Percentiles rank a stretch among this genome's conserved stretches.
These are phyloP conservation scores for Planococcus citri DNA, from an alignment of 1,140 invertebrate species.

Conservation along the genomic window DNA sequence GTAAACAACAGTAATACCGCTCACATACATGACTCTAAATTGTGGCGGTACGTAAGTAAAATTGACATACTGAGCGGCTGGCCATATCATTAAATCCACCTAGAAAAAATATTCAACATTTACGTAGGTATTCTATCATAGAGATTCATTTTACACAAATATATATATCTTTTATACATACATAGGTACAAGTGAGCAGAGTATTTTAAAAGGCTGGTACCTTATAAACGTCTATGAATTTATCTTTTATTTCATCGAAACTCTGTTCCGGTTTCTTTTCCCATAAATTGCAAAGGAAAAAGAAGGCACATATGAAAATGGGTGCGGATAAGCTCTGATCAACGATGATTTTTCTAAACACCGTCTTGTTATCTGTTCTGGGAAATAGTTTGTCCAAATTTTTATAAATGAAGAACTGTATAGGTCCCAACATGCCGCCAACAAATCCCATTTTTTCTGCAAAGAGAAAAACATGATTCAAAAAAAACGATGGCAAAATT, in stretches of 20 bases:
- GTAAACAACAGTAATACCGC: slow-evolving; percentile 61
- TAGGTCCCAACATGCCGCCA: slow-evolving; percentile 51
- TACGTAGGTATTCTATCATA: too few species aligned
- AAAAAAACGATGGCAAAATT: background rate
- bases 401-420: slow-evolving; percentile 65
- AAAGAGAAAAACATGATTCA: slow-evolving; percentile 11
- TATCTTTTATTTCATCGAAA: slow-evolving; percentile 46
- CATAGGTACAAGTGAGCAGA: background rate
- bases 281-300: slow-evolving; percentile 51
- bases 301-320: slow-evolving; percentile 55
- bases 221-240: slow-evolving; percentile 49
- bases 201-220: slow-evolving; percentile 29
- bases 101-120: slow-evolving; percentile 33
- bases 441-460: slow-evolving; percentile 47
- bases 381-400: slow-evolving; percentile 57
- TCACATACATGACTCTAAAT: slow-evolving; percentile 71
- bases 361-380: slow-evolving; percentile 40
- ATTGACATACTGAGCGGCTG: slow-evolving; percentile 64
- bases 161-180: too few species aligned
- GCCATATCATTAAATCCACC: slow-evolving; percentile 67
- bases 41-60: slow-evolving; percentile 58
- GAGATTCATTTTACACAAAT: too few species aligned
- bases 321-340: slow-evolving; percentile 61
- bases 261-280: slow-evolving; percentile 42
- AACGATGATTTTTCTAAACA: slow-evolving; percentile 53